These are phyloP conservation scores for Aleadryas rufinucha DNA, from an alignment of 2,113 vertebrate genomes.

Conservation along the genomic window DNA sequence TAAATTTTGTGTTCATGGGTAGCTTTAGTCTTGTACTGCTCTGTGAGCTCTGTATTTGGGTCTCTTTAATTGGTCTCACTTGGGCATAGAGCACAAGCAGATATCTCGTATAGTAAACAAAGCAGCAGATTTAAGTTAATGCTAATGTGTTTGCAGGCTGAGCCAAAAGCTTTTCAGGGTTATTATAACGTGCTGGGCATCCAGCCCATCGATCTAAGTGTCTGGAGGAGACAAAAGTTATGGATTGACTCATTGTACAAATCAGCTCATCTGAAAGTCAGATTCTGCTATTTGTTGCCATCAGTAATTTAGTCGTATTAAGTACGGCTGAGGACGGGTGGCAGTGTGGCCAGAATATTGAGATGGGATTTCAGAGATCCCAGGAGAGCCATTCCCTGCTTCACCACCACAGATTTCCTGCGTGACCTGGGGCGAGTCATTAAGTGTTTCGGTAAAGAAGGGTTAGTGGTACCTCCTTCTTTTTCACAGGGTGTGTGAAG, in stretches of 20 bases:
- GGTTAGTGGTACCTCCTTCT: not conserved
- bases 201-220: conserved; percentile 64
- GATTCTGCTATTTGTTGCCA: conserved; percentile 40
- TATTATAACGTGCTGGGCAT: conserved; percentile 66
- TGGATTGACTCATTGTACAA: conserved; percentile 57
- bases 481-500: not conserved
- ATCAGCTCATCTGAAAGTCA: conserved; percentile 44
- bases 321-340: not conserved
- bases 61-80: not conserved
- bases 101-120: conserved; percentile 66
- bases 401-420: not conserved
- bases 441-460: not conserved
- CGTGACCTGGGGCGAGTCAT: not conserved
- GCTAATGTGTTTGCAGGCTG: conserved; percentile 66
- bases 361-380: not conserved
- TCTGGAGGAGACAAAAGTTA: conserved; percentile 67
- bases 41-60: not conserved
- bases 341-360: not conserved
- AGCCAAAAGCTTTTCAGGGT: conserved; percentile 70
- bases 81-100: conserved; percentile 28
- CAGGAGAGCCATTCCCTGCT: not conserved
- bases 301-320: conserved; percentile 32
- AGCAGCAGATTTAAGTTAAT: conserved; percentile 68
- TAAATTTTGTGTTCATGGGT: not conserved
- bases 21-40: not conserved